These are phyloP conservation scores for Deroptyus accipitrinus DNA, from an alignment of 2,113 vertebrate species.

Conservation along the genomic window DNA sequence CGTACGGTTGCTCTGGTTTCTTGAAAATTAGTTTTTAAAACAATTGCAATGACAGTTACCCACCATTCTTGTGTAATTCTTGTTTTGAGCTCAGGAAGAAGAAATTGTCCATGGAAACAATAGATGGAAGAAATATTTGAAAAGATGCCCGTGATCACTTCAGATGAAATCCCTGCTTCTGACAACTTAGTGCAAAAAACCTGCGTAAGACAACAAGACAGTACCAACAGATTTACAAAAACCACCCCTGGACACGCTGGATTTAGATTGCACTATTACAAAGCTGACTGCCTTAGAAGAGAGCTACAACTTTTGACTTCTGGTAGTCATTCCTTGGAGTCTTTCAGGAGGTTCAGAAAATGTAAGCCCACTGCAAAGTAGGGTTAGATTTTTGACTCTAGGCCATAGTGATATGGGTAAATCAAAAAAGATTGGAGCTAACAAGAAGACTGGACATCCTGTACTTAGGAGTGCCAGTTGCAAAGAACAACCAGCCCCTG, in stretches of 20 bases:
- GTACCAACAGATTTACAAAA: neutral
- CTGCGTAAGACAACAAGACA: constrained; percentile 62
- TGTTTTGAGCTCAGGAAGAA: constrained; percentile 90
- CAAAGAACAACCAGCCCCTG: neutral
- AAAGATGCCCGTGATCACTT: constrained; percentile 94
- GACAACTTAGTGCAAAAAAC: constrained; percentile 93
- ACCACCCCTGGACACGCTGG: neutral
- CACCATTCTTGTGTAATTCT: constrained; percentile 94
- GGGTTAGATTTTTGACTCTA: neutral
- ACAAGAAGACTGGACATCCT: neutral
- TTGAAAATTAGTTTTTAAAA: neutral
- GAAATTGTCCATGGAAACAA: constrained; percentile 93
- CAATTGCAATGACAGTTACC: constrained; percentile 48
- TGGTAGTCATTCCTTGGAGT: neutral
- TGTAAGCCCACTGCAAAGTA: neutral
- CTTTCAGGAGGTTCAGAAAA: neutral
- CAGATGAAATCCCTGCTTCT: constrained; percentile 86
- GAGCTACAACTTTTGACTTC: neutral
- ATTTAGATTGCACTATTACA: neutral
- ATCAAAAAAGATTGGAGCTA: neutral
- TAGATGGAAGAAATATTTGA: constrained; percentile 98
- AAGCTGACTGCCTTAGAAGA: neutral
- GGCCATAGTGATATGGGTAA: neutral
- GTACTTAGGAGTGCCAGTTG: neutral
- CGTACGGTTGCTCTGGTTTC: neutral